Percentiles rank a stretch among this genome's conserved stretches.
phyloP scores from a whole-genome alignment of 2,888 invertebrate genomes.

The Raillietiella orientalis region DNA sequence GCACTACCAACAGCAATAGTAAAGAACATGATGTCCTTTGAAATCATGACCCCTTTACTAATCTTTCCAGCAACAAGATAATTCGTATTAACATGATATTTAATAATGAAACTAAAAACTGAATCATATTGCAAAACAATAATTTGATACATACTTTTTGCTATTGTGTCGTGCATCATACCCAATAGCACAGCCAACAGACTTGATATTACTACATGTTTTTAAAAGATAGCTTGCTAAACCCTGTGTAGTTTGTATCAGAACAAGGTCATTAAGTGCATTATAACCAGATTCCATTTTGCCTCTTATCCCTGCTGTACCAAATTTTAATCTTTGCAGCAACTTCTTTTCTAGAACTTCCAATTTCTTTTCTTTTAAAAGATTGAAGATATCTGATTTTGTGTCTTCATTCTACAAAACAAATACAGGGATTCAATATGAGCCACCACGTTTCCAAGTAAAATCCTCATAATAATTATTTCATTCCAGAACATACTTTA shows the following conservation, averaged over 20 bases:
- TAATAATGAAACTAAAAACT: neutral
- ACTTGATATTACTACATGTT: constrained; percentile 20
- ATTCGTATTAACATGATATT: neutral
- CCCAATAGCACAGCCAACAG: constrained; percentile 51
- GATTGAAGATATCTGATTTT: constrained; percentile 22
- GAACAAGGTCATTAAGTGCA: constrained; percentile 78
- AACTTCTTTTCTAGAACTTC: constrained; percentile 27
- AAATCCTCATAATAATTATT: no score
- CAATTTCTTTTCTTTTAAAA: constrained; percentile 21
- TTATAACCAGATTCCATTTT: constrained; percentile 73
- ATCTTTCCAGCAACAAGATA: neutral
- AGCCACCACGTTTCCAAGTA: no score
- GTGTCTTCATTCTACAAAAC: constrained; percentile 25
- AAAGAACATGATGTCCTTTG: neutral
- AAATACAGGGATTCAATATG: no score
- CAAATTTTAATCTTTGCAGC: constrained; percentile 39
- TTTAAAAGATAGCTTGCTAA: constrained; percentile 36
- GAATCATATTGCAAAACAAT: neutral
- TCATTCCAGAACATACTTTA: constrained; percentile 20
- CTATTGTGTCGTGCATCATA: constrained; percentile 80
- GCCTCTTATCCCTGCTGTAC: constrained; percentile 73
- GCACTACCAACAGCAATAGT: neutral
- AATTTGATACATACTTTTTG: constrained; percentile 42
- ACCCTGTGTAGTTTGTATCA: constrained; percentile 75
- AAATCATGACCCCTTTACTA: neutral